These are phyloP conservation scores for Nephrotoma flavescens DNA, from an alignment of 2,888 invertebrate species.

Conservation along the genomic window DNA sequence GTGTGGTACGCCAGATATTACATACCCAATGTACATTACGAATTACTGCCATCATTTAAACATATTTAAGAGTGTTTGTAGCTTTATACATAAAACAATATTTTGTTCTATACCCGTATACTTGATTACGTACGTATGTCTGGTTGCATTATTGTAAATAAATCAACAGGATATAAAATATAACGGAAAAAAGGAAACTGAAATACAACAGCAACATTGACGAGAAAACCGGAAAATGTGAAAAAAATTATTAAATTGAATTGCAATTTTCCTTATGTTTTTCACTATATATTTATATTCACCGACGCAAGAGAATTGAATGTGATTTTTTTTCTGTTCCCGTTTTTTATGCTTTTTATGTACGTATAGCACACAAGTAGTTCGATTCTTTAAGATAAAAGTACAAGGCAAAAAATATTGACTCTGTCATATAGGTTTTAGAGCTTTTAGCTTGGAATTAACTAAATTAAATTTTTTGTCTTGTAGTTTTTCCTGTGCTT, in stretches of 20 bases:
- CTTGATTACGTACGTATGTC: not conserved
- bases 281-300: not conserved
- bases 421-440: not conserved
- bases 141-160: not conserved
- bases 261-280: not conserved
- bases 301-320: not conserved
- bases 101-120: not conserved
- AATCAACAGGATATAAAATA: not conserved
- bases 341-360: not conserved
- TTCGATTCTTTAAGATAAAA: not conserved
- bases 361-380: not conserved
- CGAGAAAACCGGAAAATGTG: not conserved
- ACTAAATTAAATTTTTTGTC: not conserved
- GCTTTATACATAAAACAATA: not conserved
- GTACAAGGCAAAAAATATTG: not conserved
- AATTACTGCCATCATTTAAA: too few relatives aligned
- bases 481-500: not conserved
- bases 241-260: not conserved
- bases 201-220: not conserved
- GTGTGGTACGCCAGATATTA: too few relatives aligned
- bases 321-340: not conserved
- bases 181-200: not conserved
- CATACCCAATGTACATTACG: too few relatives aligned
- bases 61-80: too few relatives aligned
- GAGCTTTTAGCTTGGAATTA: not conserved